Percentiles rank a stretch among this genome's conserved stretches.
Conservation (phyloP, 2,888 invertebrate species). For the Acleris literana region DNA sequence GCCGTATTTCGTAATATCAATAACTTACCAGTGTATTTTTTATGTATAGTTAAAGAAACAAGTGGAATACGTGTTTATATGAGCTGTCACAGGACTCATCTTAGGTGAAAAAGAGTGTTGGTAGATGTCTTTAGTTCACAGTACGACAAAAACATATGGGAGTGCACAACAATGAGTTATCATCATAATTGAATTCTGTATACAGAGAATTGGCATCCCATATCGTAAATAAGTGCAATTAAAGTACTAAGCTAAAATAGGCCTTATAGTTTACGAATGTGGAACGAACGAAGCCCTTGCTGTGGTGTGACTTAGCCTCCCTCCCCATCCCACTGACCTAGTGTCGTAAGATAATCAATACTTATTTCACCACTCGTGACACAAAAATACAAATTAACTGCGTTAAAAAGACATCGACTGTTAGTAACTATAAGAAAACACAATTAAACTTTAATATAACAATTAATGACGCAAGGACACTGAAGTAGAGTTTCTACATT, state of each 20-base stretch:
- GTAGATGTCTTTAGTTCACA: too few relatives aligned
- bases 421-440: background rate
- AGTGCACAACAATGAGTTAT: too few relatives aligned
- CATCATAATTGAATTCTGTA: too few relatives aligned
- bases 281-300: background rate
- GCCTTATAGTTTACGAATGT: background rate
- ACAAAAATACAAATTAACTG: background rate
- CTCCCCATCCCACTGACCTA: conserved; percentile 49
- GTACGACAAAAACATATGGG: too few relatives aligned
- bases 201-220: too few relatives aligned
- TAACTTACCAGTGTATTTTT: too few relatives aligned
- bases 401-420: background rate
- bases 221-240: background rate
- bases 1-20: too few relatives aligned
- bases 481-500: background rate
- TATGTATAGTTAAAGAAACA: too few relatives aligned
- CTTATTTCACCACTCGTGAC: conserved; percentile 36
- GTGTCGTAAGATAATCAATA: conserved; percentile 70
- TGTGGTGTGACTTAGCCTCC: conserved; percentile 48
- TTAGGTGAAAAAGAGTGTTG: too few relatives aligned
- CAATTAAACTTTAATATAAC: conserved; percentile 4
- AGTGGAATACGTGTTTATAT: too few relatives aligned
- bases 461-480: conserved; percentile 27
- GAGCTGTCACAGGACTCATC: too few relatives aligned
- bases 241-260: background rate